Evolutionary conservation across 1,140 invertebrate species (phyloP).

Genomic region (Euwallacea similis): DNA sequence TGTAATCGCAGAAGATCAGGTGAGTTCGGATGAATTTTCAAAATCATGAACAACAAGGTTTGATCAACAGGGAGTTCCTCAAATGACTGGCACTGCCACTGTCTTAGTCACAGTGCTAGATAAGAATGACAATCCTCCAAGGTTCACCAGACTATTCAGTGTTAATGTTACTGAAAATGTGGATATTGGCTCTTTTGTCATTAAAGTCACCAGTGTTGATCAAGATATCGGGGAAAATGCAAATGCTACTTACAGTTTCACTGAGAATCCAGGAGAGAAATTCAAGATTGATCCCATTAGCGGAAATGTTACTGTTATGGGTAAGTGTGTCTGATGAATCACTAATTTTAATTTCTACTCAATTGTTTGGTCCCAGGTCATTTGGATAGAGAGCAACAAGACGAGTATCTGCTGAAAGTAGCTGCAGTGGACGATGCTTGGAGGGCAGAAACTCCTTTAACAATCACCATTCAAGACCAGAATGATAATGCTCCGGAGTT

Average conservation of each 20-base stretch:
- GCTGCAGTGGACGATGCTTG: conserved; percentile 86
- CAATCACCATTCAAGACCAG: conserved; percentile 91
- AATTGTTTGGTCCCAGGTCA: conserved; percentile 50
- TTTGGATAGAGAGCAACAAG: conserved; percentile 85
- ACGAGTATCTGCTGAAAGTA: conserved; percentile 88
- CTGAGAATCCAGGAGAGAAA: conserved; percentile 84
- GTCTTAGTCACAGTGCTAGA: conserved; percentile 83
- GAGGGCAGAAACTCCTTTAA: conserved; percentile 84
- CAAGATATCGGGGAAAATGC: conserved; percentile 84
- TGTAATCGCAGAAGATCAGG: conserved; percentile 55
- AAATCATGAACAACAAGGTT: background rate
- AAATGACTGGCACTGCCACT: conserved; percentile 80
- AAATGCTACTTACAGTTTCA: conserved; percentile 85
- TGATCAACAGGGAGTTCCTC: conserved; percentile 69
- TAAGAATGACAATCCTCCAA: conserved; percentile 93
- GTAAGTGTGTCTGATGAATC: conserved; percentile 6
- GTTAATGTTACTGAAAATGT: conserved; percentile 96
- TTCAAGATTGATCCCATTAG: conserved; percentile 85
- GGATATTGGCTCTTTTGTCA: conserved; percentile 88
- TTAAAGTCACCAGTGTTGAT: conserved; percentile 89
- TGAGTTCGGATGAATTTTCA: background rate
- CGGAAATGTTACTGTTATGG: conserved; percentile 89
- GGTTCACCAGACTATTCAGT: conserved; percentile 89
- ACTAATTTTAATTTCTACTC: conserved; percentile 39
- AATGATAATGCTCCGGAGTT: conserved; percentile 95